A percentile compares a stretch with the other conserved stretches of the same genome.
Evolutionary conservation across 53 echinoderm and acorn worm genomes (phyloP).

Genomic region (Paelopatides confundens): DNA sequence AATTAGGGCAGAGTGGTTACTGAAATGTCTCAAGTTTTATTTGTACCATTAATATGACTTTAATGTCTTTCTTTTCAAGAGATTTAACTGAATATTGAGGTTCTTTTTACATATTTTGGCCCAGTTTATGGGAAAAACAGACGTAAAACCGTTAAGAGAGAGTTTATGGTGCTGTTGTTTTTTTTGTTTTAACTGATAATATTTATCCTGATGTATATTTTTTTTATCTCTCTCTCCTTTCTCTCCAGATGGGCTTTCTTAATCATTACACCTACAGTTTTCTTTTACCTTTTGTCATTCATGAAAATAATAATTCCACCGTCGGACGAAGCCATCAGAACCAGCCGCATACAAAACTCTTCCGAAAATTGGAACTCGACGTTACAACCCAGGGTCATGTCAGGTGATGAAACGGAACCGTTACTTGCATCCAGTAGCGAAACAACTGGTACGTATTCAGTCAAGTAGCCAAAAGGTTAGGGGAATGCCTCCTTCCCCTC

Average conservation of each 20-base stretch:
- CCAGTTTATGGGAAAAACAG: no score
- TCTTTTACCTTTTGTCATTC: conserved; percentile 73
- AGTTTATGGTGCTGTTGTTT: no score
- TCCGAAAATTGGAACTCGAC: neutral
- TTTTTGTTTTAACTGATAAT: neutral
- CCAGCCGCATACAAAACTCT: neutral
- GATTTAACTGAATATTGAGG: no score
- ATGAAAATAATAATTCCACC: conserved; percentile 70
- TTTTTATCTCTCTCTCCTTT: neutral
- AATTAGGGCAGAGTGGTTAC: no score
- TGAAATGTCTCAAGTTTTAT: no score
- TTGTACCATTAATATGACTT: no score
- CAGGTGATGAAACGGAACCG: conserved; percentile 47
- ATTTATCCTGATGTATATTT: neutral
- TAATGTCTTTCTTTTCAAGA: no score
- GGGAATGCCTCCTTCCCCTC: no score
- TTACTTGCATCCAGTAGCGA: conserved; percentile 17
- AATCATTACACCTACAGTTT: conserved; percentile 63
- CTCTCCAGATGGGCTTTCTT: conserved; percentile 78
- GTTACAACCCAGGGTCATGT: neutral
- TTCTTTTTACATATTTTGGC: no score
- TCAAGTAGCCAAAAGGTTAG: no score
- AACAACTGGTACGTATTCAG: no score
- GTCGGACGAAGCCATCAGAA: neutral
- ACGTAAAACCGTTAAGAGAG: no score